Evolutionary conservation across 1,140 invertebrate genomes (phyloP), one percentile per base, ranked within the genome.

Genomic region (Fopius arisanus): DNA sequence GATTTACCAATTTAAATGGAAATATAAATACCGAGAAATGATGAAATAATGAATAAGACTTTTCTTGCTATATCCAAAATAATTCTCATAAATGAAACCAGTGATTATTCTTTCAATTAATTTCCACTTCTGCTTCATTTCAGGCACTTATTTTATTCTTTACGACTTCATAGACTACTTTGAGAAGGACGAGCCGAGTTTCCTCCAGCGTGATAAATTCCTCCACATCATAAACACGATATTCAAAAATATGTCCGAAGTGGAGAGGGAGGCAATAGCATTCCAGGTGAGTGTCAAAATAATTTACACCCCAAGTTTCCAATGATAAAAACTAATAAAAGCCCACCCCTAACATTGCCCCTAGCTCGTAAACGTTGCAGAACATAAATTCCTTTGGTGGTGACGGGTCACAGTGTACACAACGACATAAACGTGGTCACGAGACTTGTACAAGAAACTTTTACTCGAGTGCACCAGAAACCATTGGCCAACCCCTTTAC

Each of bases 81-180:
- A n/a, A n/a, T n/a, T n/a, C n/a, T n/a, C n/a, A n/a, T n/a, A n/a
- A n/a, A n/a, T 16, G 16, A n/a, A 48, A 48, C 14, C n/a, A 16
- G 4, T 48, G 43, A n/a, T 2, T 19, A 16, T 2, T 2, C 2
- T 16, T 48, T 59, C 9, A 26, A 59, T 26, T 28, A 23, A 59
- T 10, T 19, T 67, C n/a, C 31, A 41, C n/a, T 66, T 75, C 72
- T 82, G 82, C 78, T 81, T 67, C 87, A 85, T 90, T 90, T 33
- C 92, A 96, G 95, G 95, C 75, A 96, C 95, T 1, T 96, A 96
- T 87, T 96, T 96, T 86, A 91, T 97, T 79, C 89, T 97, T 31
- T 97, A 97, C 90, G 95, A 96, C 86, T 97, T 96, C 86, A 93
- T 96, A 78, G 94, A 95, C 83, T 94, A 94, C 86, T 96, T 97